Percentiles rank a stretch among this genome's conserved stretches.
Evolutionary conservation across 2,113 vertebrate genomes (phyloP).

Genomic region (Calyptommatus sinebrachiatus): DNA sequence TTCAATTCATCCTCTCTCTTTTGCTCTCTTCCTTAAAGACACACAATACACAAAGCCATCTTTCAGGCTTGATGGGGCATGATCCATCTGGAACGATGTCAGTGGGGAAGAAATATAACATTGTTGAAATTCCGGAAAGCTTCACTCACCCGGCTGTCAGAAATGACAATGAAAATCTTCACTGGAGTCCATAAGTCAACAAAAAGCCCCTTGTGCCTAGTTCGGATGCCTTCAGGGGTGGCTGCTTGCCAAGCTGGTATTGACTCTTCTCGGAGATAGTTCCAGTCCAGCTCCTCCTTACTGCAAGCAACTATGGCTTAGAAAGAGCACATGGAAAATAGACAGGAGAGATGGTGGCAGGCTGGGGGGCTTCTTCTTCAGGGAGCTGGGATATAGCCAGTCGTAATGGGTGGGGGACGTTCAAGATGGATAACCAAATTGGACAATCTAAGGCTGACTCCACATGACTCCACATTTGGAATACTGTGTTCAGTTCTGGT

Average conservation of each 20-base stretch:
- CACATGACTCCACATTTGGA: too few species aligned
- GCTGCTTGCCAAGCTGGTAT: conserved; percentile 3
- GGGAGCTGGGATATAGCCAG: background rate
- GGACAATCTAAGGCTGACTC: too few species aligned
- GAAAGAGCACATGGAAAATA: background rate
- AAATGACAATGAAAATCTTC: conserved; percentile 5
- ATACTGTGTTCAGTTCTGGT: too few species aligned
- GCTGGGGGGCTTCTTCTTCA: background rate
- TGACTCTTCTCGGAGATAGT: conserved; percentile 21
- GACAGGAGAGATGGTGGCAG: too few species aligned
- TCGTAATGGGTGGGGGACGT: background rate
- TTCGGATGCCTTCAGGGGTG: conserved; percentile 28
- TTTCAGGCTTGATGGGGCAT: conserved; percentile 33
- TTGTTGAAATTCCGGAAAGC: conserved; percentile 49
- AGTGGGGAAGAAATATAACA: conserved; percentile 49
- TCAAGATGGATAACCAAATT: too few species aligned
- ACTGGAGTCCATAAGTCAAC: conserved; percentile 25
- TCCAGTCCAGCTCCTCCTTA: conserved; percentile 20
- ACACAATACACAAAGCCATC: conserved; percentile 16
- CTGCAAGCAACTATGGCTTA: background rate
- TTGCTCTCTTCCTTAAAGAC: background rate
- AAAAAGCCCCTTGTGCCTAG: conserved; percentile 30
- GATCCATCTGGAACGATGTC: conserved; percentile 20
- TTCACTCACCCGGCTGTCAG: conserved; percentile 25
- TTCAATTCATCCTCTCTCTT: background rate